Evolutionary conservation across 1,140 invertebrate species (phyloP), one percentile per base, ranked within the genome.

Genomic region (Dendroctonus valens): DNA sequence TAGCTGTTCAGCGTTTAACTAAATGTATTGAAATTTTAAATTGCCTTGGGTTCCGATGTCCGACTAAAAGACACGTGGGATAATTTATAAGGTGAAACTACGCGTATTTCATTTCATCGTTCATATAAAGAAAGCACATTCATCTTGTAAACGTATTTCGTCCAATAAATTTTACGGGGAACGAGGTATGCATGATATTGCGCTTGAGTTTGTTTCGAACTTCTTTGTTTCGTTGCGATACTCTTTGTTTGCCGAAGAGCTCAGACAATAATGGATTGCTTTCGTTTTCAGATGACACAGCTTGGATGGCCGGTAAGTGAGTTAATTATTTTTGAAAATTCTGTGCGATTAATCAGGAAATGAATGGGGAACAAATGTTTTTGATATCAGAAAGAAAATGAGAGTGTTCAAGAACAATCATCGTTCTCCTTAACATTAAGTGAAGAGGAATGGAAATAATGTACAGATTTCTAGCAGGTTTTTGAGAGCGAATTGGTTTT

Each of bases 221-320:
- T 26, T 26, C 26, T 26, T 26, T 26, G 26, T 26, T 26, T 26
- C 26, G 26, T 26, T 26, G 26, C 3, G 26, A 26, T 26, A 26
- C 26, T 26, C 26, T 26, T 26, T 26, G 26, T 26, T 26, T 26
- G 26, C 26, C 26, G 26, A 26, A 26, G 26, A 26, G 26, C 26
- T 26, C 26, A 52, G 15, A 14, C 8, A 37, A 15, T 15, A 52
- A 52, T 15, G 9, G 26, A 39, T 26, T 38, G 11, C 39, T 50
- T 60, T 50, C 50, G 26, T 49, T 60, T 60, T 37, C 48, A 60
- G 59, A 39, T 60, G 59, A 60, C 37, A 49, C 59, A 40, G 44
- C 46, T 50, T 60, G 59, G 59, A 39, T 60, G 39, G 7, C 44
- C 14, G 59, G 59, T 60, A 60, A 60, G 59, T 51, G n/a, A 46